These are phyloP conservation scores for Folsomia candida DNA, from an alignment of 2,888 invertebrate genomes.

Conservation along the genomic window DNA sequence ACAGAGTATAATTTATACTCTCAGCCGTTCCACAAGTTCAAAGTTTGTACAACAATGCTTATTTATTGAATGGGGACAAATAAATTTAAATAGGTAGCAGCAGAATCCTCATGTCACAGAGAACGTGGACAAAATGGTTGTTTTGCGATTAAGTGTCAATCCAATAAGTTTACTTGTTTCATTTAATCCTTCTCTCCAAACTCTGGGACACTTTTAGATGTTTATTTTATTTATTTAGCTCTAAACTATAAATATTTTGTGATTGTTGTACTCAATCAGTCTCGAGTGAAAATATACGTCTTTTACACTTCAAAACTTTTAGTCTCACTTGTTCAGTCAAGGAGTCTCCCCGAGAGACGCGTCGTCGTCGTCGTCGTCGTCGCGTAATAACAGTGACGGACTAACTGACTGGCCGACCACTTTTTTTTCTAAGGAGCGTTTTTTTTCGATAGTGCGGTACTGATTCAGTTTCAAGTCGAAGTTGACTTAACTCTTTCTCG, in stretches of 20 bases:
- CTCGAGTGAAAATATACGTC: no score
- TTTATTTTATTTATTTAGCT: conserved; percentile 1
- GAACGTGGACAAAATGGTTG: no score
- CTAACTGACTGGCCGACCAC: no score
- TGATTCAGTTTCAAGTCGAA: background rate
- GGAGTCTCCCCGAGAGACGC: no score
- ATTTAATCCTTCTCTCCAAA: background rate
- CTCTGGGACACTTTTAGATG: background rate
- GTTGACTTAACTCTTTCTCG: background rate
- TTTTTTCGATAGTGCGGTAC: no score
- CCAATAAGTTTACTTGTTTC: background rate
- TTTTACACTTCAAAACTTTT: no score
- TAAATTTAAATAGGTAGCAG: no score
- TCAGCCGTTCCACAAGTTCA: background rate
- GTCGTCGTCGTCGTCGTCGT: no score
- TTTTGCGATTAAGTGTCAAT: background rate
- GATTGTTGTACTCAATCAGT: background rate
- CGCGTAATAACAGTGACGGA: no score
- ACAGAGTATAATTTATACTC: background rate
- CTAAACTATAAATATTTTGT: background rate
- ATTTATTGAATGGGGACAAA: background rate
- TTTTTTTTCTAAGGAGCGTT: no score
- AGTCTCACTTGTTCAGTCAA: no score
- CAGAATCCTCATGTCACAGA: no score
- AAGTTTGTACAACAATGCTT: background rate